Evolutionary conservation across 2,888 invertebrate species (phyloP), one percentile per base, ranked within the genome.

Genomic region (Clivina fossor): DNA sequence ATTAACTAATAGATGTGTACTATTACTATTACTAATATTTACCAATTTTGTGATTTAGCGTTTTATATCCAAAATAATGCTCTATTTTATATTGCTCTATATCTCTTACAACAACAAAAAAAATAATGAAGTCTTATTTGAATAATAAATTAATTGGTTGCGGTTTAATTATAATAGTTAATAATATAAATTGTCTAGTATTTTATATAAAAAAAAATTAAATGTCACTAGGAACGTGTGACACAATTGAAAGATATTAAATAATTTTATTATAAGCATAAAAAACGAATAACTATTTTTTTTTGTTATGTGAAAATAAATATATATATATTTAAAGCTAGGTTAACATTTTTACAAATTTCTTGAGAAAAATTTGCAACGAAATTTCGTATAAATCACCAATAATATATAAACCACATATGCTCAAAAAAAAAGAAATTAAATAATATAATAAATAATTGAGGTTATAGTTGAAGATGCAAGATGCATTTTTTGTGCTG

Each of bases 61-160:
- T 54, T 54, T 54, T 54, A 54, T 54, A 54, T 54, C 54, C 47
- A 46, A 54, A 54, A 47, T 54, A 54, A 54, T 54, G 46, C 54
- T 54, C 44, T 54, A 54, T 54, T 54, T 54, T 54, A 54, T 54
- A 54, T 54, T 54, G 38, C 54, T 54, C 54, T 54, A 46, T 47
- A 54, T 54, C 46, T 46, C 54, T 46, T 22, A 54, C 46, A 43
- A 38, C 13, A 15, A 38, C 19, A 33, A 15, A n/a, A 38, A 38
- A 18, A 38, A 38, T 15, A 16, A 38, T 18, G 18, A 53, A 41
- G 18, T 54, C 54, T 54, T 30, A 54, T 54, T 54, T 46, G 54
- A 47, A 54, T 63, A 60, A 61, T 62, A 61, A 60, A 61, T 63
- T 53, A 55, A 60, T 61, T 60, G 66, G 65, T 66, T 65, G 66